These are phyloP conservation scores for Artemia franciscana DNA, from an alignment of 1,140 invertebrate genomes.

Conservation along the genomic window DNA sequence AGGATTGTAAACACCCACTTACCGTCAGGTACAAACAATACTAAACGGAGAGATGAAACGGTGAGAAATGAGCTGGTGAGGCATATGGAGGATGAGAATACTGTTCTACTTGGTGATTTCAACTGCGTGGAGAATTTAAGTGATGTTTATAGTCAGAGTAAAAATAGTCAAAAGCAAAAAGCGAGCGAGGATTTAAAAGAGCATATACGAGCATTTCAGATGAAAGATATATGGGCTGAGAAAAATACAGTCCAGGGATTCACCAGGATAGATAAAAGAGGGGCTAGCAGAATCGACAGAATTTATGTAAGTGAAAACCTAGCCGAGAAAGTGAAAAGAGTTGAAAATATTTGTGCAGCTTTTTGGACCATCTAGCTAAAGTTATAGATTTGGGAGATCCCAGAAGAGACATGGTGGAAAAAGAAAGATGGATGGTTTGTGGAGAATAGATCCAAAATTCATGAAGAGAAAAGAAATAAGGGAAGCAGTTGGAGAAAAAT, in stretches of 20 bases:
- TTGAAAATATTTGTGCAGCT: background rate
- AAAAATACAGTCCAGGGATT: background rate
- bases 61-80: background rate
- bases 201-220: background rate
- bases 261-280: background rate
- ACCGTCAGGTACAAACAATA: background rate
- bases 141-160: background rate
- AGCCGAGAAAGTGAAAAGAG: background rate
- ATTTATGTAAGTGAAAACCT: background rate
- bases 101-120: background rate
- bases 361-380: background rate
- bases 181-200: background rate
- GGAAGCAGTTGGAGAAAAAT: background rate
- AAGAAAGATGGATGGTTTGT: too few species aligned
- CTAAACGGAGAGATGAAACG: background rate
- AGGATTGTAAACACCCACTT: background rate
- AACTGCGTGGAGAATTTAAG: background rate
- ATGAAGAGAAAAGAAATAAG: background rate
- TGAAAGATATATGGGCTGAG: background rate
- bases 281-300: background rate
- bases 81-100: background rate
- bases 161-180: background rate
- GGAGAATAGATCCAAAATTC: background rate
- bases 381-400: background rate
- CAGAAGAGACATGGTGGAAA: too few species aligned